Evolutionary conservation across 2,797 vertebrate species (phyloP).

Genomic region (Argya squamiceps): DNA sequence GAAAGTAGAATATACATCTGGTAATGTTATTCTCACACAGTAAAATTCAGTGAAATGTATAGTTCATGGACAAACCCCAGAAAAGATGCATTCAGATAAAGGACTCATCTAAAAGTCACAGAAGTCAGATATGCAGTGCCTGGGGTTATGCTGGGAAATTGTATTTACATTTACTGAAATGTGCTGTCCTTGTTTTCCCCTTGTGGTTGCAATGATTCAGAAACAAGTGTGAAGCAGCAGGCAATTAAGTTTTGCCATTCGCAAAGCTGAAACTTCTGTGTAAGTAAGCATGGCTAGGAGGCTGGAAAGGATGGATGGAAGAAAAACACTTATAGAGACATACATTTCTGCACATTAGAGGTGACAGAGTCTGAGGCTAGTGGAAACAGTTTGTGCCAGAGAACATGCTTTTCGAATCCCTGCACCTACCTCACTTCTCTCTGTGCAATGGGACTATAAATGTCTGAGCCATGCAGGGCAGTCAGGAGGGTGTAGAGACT

Average conservation of each 20-base stretch:
- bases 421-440: not conserved
- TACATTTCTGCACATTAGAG: not conserved
- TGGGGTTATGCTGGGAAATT: not conserved
- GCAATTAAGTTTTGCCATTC: not conserved
- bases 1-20: not conserved
- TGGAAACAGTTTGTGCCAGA: not conserved
- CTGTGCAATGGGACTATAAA: not conserved
- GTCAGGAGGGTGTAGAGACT: not conserved
- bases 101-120: not conserved
- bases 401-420: not conserved
- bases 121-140: not conserved
- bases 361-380: not conserved
- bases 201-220: not conserved
- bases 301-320: not conserved
- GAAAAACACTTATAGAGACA: not conserved
- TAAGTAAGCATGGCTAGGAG: not conserved
- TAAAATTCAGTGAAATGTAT: not conserved
- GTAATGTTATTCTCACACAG: not conserved
- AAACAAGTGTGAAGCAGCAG: slow-evolving; percentile 8
- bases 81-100: not conserved
- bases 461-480: not conserved
- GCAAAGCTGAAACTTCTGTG: not conserved
- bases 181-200: not conserved
- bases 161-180: not conserved
- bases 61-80: not conserved